phyloP scores from a whole-genome alignment of 2,888 invertebrate genomes.

The Schizotus pectinicornis region DNA sequence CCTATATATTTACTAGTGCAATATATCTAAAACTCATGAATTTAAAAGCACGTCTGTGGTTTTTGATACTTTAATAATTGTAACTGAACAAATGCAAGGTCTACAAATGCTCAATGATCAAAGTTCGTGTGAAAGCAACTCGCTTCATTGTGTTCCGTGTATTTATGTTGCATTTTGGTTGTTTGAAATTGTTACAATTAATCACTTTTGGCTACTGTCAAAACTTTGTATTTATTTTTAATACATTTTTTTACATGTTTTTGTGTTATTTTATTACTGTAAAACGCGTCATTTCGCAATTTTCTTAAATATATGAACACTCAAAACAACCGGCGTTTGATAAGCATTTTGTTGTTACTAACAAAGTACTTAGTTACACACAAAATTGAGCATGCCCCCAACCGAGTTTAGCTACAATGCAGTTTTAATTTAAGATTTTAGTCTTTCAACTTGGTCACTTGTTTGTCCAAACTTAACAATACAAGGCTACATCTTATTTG shows the following conservation, averaged over 20 bases:
- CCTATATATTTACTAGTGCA: constrained; percentile 31
- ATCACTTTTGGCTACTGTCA: constrained; percentile 15
- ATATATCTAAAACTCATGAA: constrained; percentile 21
- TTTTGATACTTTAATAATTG: constrained; percentile 26
- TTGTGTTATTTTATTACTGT: constrained; percentile 5
- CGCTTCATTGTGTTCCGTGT: no score
- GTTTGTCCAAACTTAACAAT: no score
- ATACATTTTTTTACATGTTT: constrained; percentile 17
- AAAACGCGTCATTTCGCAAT: no score
- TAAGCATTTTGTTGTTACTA: no score
- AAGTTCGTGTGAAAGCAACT: neutral
- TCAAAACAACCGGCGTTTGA: no score
- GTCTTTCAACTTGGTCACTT: no score
- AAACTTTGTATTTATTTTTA: constrained; percentile 22
- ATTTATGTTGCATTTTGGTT: neutral
- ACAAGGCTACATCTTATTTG: no score
- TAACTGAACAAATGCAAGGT: constrained; percentile 22
- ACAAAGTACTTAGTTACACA: no score
- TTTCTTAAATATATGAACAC: no score
- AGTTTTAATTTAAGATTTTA: no score
- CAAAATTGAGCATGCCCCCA: no score
- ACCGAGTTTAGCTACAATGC: no score
- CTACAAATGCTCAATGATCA: constrained; percentile 22
- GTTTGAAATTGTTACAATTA: constrained; percentile 12
- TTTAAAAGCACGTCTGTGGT: constrained; percentile 30